Evolutionary conservation across 2,113 vertebrate genomes (phyloP), one percentile per base, ranked within the genome.

Genomic region (Stegastes partitus): DNA sequence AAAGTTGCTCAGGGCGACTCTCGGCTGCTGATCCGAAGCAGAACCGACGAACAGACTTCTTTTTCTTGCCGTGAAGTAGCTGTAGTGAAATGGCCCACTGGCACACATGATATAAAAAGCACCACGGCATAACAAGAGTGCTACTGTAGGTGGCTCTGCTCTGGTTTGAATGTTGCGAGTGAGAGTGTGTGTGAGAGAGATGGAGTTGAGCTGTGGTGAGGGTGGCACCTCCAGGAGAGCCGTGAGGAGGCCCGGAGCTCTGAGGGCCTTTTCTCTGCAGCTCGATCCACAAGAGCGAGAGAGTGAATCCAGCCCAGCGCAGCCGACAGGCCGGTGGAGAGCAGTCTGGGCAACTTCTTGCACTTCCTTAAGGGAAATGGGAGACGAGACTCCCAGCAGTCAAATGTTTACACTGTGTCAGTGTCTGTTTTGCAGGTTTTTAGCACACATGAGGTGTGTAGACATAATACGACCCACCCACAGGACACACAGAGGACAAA

Each of bases 91-190:
- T 78, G 83, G 79, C 68, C 82, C 85, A 83, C 74, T 86, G 81
- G 85, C 86, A 88, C 73, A 86, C 44, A 84, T 76, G 87, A 84
- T 89, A 85, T 93, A 90, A 90, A 92, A 91, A 92, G 84, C 88
- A 81, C 63, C 63, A 15, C 34, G 1, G 64, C 50, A 37, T 37
- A 90, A 91, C 86, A 92, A 87, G 74, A 87, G 63, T 5, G 65
- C 84, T 74, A 72, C 89, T 91, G 89, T 91, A 58, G 59, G 23
- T 39, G 53, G 53, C 62, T 70, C 53, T 37, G 69, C 55, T 63
- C 75, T 55, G 65, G 65, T 51, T 53, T 68, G 69, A 39, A 62
- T 5, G 61, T 59, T 68, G 57, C 44, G 62, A 34, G 81, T 51
- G 37, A 57, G 67, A 25, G 55, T 31, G 69, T 28, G 70, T 69